Percentiles rank a stretch among this genome's conserved stretches.
These are phyloP conservation scores for Tribolium freemani DNA, from an alignment of 2,888 invertebrate species.

Conservation along the genomic window DNA sequence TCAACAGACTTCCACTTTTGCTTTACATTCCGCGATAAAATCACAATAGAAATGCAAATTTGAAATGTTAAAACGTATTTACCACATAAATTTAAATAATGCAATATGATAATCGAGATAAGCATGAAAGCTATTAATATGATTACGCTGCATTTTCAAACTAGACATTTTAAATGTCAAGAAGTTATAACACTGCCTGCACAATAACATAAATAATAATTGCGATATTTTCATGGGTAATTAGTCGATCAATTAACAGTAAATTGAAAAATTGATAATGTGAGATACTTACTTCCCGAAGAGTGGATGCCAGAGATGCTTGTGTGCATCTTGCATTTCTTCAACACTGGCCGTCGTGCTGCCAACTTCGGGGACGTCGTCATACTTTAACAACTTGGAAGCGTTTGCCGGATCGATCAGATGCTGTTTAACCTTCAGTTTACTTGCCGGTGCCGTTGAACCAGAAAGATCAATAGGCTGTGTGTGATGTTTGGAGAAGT, in stretches of 20 bases:
- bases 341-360: conserved; percentile 76
- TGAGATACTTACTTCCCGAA: conserved; percentile 83
- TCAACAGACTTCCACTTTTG: conserved; percentile 33
- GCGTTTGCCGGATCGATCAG: conserved; percentile 66
- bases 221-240: conserved; percentile 13
- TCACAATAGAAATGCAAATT: conserved; percentile 42
- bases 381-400: conserved; percentile 62
- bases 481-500: conserved; percentile 43
- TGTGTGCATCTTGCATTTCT: conserved; percentile 73
- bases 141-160: conserved; percentile 22
- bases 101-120: conserved; percentile 36
- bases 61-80: conserved; percentile 29
- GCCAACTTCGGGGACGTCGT: conserved; percentile 75
- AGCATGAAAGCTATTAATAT: conserved; percentile 32
- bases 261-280: neutral
- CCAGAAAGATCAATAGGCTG: conserved; percentile 68
- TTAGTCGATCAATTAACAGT: conserved; percentile 4
- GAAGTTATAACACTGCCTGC: neutral
- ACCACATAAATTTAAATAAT: conserved; percentile 36
- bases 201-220: neutral
- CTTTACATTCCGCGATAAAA: conserved; percentile 31
- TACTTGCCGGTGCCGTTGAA: conserved; percentile 55
- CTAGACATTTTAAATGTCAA: conserved; percentile 7
- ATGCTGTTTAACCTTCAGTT: conserved; percentile 67
- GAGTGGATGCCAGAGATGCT: conserved; percentile 87